Evolutionary conservation across 2,888 invertebrate species (phyloP).

Genomic region (Drosophila parthenogenetica): DNA sequence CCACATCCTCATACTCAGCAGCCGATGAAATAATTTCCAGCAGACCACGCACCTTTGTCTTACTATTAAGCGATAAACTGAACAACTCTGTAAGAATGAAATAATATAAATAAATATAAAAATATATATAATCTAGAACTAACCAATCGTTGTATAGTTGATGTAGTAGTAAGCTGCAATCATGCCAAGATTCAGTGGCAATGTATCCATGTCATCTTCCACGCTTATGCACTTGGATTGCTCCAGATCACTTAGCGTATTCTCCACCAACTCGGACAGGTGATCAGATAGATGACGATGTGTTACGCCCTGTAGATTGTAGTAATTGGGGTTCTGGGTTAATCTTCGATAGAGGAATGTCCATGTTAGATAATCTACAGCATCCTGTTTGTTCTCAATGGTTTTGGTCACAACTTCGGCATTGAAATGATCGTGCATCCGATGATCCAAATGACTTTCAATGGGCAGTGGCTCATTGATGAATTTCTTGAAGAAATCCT

Average conservation of each 20-base stretch:
- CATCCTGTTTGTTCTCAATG: constrained; percentile 99
- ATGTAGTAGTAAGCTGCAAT: constrained; percentile 99
- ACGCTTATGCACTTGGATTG: constrained; percentile 98
- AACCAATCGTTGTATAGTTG: constrained; percentile 99
- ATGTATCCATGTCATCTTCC: constrained; percentile 98
- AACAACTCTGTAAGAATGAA: constrained; percentile 92
- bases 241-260: constrained; percentile 96
- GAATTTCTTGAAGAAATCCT: constrained; percentile 99
- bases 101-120: neutral
- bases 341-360: constrained; percentile 98
- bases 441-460: constrained; percentile 98
- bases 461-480: constrained; percentile 98
- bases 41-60: constrained; percentile 98
- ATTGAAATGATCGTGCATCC: constrained; percentile 99
- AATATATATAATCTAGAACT: constrained; percentile 46
- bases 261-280: constrained; percentile 98
- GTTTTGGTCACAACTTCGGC: constrained; percentile 99
- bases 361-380: constrained; percentile 99
- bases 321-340: constrained; percentile 99
- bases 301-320: constrained; percentile 98
- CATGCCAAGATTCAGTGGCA: constrained; percentile 99
- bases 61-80: constrained; percentile 97
- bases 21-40: constrained; percentile 99
- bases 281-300: constrained; percentile 99
- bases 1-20: constrained; percentile 97